phyloP scores from a whole-genome alignment of 2,888 invertebrate species.

The Tridacna crocea region DNA sequence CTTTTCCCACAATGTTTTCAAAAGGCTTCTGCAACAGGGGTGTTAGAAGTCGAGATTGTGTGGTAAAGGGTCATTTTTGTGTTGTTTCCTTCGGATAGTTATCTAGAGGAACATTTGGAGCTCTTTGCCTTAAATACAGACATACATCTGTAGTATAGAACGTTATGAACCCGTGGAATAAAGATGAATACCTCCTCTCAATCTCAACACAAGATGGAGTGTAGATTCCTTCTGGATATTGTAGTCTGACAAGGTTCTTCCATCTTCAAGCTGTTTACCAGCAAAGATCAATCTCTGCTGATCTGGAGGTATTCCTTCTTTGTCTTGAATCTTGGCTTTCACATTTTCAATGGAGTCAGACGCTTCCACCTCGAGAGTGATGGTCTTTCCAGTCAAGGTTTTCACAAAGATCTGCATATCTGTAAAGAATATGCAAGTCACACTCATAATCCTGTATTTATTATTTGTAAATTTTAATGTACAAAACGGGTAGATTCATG shows the following conservation, averaged over 20 bases:
- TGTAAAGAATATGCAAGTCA: no score
- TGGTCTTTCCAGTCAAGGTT: constrained; percentile 84
- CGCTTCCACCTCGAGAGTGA: constrained; percentile 88
- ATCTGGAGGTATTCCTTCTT: constrained; percentile 88
- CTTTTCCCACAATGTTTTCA: no score
- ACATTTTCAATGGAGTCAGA: constrained; percentile 98
- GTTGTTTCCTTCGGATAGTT: no score
- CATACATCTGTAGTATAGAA: no score
- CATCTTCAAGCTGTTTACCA: constrained; percentile 98
- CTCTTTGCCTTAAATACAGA: no score
- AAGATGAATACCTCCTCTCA: constrained; percentile 89
- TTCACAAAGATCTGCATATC: constrained; percentile 92
- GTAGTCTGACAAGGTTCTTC: constrained; percentile 95
- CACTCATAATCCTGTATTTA: no score
- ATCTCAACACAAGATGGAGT: constrained; percentile 94
- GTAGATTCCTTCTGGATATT: constrained; percentile 98
- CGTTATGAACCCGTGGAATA: background rate
- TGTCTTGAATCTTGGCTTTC: constrained; percentile 87
- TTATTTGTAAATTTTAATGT: no score
- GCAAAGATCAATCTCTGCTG: constrained; percentile 96
- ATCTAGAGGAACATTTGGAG: no score
- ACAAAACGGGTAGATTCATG: no score
- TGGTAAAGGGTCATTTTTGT: no score
- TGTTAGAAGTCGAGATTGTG: no score
- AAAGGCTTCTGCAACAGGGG: no score